A percentile compares a stretch with the other conserved stretches of the same genome.
phyloP scores from a whole-genome alignment of 2,113 vertebrate species.

The Vulpes lagopus region DNA sequence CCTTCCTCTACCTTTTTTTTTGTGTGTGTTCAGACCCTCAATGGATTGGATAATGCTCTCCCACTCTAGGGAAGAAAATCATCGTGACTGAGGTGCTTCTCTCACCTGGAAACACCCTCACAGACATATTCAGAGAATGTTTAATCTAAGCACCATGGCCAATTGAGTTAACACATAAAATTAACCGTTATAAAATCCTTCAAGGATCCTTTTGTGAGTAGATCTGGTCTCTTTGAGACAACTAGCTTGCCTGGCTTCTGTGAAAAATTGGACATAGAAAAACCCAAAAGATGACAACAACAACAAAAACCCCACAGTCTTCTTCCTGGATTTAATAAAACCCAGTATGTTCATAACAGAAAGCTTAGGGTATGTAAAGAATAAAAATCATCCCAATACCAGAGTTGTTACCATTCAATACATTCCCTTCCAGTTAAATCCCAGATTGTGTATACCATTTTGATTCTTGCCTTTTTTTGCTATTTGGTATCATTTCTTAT shows the following conservation, averaged over 20 bases:
- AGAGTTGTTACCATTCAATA: too few relatives aligned
- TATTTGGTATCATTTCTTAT: neutral
- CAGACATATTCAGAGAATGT: neutral
- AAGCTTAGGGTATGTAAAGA: neutral
- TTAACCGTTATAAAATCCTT: neutral
- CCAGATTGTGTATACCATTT: neutral
- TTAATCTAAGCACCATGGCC: neutral
- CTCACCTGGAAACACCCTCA: neutral
- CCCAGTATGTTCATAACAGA: neutral
- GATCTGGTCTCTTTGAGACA: neutral
- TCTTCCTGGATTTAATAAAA: neutral
- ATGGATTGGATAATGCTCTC: too few relatives aligned
- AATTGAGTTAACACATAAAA: neutral
- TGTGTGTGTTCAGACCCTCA: neutral
- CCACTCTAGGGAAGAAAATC: neutral
- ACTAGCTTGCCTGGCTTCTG: neutral
- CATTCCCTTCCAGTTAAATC: neutral
- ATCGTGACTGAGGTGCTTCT: neutral
- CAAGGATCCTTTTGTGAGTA: neutral
- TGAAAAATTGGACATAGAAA: neutral
- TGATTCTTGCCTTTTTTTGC: neutral
- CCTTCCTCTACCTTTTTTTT: too few relatives aligned
- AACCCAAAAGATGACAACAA: neutral
- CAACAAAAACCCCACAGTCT: neutral
- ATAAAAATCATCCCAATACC: neutral